Conservation (phyloP, 1,140 invertebrate species). For the Tetramorium parvispinum region DNA sequence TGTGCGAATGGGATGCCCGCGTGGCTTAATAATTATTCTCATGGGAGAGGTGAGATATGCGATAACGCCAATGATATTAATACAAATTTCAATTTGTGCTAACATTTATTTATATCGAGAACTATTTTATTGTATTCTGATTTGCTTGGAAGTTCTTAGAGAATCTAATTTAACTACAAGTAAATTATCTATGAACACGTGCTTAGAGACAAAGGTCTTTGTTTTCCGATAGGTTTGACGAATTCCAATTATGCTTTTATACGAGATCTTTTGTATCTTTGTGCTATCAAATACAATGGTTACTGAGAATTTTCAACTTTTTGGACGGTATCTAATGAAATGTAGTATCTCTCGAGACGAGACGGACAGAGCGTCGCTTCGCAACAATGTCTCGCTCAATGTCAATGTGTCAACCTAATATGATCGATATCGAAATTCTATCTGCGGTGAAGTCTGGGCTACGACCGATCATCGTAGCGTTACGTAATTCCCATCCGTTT, state of each 20-base stretch:
- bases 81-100: constrained; percentile 44
- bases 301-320: not conserved
- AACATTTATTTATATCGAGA: not conserved
- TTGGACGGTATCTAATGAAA: constrained; percentile 6
- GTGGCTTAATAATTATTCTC: constrained; percentile 38
- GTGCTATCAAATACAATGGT: not conserved
- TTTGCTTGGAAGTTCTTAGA: not conserved
- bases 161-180: not conserved
- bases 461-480: constrained; percentile 25
- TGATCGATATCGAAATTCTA: constrained; percentile 49
- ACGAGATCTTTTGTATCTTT: not conserved
- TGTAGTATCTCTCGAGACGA: not conserved
- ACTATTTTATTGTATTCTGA: not conserved
- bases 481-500: constrained; percentile 44
- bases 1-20: constrained; percentile 19
- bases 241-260: not conserved
- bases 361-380: not conserved
- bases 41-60: not conserved
- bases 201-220: not conserved
- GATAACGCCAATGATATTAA: constrained; percentile 44
- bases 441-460: not conserved
- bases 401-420: constrained; percentile 35
- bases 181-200: not conserved
- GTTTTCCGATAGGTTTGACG: not conserved
- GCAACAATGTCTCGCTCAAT: constrained; percentile 20